These are phyloP conservation scores for Aleiodes alternator DNA, from an alignment of 2,888 invertebrate species.

Conservation along the genomic window DNA sequence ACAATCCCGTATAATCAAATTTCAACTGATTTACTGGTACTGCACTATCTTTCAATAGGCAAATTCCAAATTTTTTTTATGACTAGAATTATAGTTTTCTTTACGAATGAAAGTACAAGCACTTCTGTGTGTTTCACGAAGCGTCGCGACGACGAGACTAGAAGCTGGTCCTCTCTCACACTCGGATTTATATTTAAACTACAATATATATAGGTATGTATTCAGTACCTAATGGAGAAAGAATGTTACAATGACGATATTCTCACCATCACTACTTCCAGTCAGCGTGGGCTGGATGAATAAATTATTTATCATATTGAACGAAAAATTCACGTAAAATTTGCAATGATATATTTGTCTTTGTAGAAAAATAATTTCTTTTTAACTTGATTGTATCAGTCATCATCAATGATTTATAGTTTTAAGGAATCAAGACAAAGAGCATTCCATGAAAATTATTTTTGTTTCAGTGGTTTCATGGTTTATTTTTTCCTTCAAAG, in stretches of 20 bases:
- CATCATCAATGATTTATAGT: not conserved
- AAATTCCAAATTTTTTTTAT: not conserved
- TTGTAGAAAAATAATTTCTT: not conserved
- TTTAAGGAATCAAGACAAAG: slow-evolving; percentile 39
- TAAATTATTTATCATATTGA: slow-evolving; percentile 10
- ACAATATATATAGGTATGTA: slow-evolving; percentile 16
- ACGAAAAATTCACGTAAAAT: not conserved
- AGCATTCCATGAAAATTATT: slow-evolving; percentile 46
- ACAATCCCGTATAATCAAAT: not conserved
- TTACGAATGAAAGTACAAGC: slow-evolving; percentile 1
- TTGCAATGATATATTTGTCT: not conserved
- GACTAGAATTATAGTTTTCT: not conserved
- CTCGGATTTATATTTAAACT: slow-evolving; percentile 74
- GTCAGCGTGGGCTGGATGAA: slow-evolving; percentile 23
- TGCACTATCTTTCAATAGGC: too few relatives aligned
- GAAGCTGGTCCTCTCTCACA: slow-evolving; percentile 66
- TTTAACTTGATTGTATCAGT: not conserved
- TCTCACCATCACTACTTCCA: slow-evolving; percentile 39
- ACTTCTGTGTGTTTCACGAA: slow-evolving; percentile 58
- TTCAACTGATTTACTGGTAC: too few relatives aligned
- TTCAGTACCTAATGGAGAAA: slow-evolving; percentile 7
- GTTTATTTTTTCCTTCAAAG: slow-evolving; percentile 33
- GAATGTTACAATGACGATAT: slow-evolving; percentile 36
- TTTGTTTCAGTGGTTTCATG: slow-evolving; percentile 26
- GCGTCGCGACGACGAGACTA: slow-evolving; percentile 72